Evolutionary conservation across 2,113 vertebrate genomes (phyloP), one percentile per base, ranked within the genome.

Genomic region (Phyllostomus discolor): DNA sequence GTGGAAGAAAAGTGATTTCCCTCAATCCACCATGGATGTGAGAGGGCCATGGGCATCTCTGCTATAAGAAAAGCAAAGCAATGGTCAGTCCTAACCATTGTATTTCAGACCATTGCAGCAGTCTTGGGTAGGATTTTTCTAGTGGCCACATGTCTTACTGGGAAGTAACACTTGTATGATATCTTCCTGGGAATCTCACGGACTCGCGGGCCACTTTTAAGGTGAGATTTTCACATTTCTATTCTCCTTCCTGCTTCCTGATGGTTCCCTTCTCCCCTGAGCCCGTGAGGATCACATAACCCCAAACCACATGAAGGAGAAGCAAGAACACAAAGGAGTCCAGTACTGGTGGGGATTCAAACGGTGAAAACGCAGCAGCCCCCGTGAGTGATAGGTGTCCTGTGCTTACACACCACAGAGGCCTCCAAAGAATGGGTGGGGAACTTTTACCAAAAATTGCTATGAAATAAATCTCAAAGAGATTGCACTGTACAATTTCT

Each of bases 391-490:
- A 26, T 24, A 28, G 3, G n/a, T 76, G 48, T 43, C 73, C n/a
- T 69, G 12, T 48, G 41, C 54, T 84, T 69, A 26, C 43, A 70
- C 2, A 35, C 50, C 59, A 48, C 31, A 38, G 38, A 41, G 31
- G 0, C 7, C 33, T 28, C 38, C n/a, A 46, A 84, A 87, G 12
- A n/a, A 70, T 33, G 85, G 33, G 10, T 41, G 50, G 38, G 79
- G 26, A 82, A 38, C 31, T 82, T 95, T 70, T 73, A 75, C 31
- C 22, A 91, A 94, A 94, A 88, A 75, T 10, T 16, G 16, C 8
- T 88, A 52, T 76, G 24, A 95, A 86, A 73, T 75, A 75, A 59
- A 78, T 88, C 48, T 22, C 75, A 88, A 69, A 94, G 57, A 88
- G 28, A 46, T 46, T 67, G 72, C 38, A 66, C 22, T 10, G 22